Base-by-base conservation (phyloP, 2,888 invertebrate species). In the Willowsia nigromaculata region DNA sequence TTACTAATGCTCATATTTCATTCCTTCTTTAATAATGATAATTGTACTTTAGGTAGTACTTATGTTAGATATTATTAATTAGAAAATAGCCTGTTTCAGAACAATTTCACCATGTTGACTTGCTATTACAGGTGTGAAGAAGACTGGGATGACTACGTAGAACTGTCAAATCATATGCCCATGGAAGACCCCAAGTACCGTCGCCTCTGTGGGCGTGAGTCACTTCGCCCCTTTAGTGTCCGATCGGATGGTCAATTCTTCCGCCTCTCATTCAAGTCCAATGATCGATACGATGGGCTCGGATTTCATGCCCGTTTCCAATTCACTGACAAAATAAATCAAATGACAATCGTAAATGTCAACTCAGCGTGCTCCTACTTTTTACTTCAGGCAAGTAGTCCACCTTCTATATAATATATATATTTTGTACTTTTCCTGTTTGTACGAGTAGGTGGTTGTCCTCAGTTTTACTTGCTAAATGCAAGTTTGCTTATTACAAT, bases 161-260 rank as follows among this genome's bases (percentile, higher is more conserved):
- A 90, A 40, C 43, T 99, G 94, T 98, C 98, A 74, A 99, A 99
- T 95, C 98, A 96, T 94, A 96, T 97, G 95, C 96, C 97, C 90
- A 96, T 96, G 93, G 99, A 99, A 94, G 95, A 97, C 93, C 97
- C 98, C 94, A 97, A 97, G 94, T 95, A 96, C 74, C 95, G 97
- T 13, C 82, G 90, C 93, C 96, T 97, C 94, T 99, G 99, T 94
- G 99, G 99, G 9, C 76, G 74, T 5, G 81, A 87, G 37, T 43
- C 85, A 50, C 68, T 83, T 62, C 74, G 83, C 59, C 85, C 82
- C 40, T 90, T 90, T 47, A 65, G 71, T 71, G 95, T 97, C 56
- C 96, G 96, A 93, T 98, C 98, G 5, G 98, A 99, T 93, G 96
- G 97, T 89, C 96, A 97, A 93, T 99, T 98, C 95, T 99, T 99